Percentiles rank a stretch among this genome's conserved stretches.
These are phyloP conservation scores for Torymus aiolomorphi DNA, from an alignment of 2,888 invertebrate genomes.

Conservation along the genomic window DNA sequence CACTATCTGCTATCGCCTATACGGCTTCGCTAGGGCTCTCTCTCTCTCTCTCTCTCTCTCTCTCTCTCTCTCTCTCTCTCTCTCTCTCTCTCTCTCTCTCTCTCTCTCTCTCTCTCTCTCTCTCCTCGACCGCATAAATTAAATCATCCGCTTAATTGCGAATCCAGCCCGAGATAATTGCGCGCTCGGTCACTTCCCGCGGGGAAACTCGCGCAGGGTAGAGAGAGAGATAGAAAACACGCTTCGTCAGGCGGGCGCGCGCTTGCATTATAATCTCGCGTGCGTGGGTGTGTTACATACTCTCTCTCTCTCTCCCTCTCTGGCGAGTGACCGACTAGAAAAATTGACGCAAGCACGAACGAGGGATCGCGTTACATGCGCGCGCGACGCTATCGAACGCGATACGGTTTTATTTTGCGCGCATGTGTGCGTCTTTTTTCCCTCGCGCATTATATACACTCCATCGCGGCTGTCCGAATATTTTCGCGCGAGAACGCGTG, in stretches of 20 bases:
- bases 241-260: not conserved
- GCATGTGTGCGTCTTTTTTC: not conserved
- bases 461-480: too few relatives aligned
- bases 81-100: too few relatives aligned
- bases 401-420: slow-evolving; percentile 4
- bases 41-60: too few relatives aligned
- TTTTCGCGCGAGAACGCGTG: too few relatives aligned
- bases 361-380: slow-evolving; percentile 7
- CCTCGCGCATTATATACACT: too few relatives aligned
- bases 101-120: too few relatives aligned
- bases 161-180: slow-evolving; percentile 57
- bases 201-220: not conserved
- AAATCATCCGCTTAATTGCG: slow-evolving; percentile 61
- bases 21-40: not conserved
- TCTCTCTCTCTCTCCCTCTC: too few relatives aligned
- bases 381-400: slow-evolving; percentile 12
- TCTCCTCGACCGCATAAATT: slow-evolving; percentile 52
- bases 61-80: too few relatives aligned
- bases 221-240: not conserved
- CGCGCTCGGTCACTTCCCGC: not conserved
- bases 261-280: not conserved
- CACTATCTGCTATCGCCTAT: not conserved
- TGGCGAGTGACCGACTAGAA: not conserved
- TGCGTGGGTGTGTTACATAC: not conserved
- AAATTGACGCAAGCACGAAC: slow-evolving; percentile 20